Conservation (phyloP, 2,888 invertebrate genomes). For the Cerceris rybyensis region DNA sequence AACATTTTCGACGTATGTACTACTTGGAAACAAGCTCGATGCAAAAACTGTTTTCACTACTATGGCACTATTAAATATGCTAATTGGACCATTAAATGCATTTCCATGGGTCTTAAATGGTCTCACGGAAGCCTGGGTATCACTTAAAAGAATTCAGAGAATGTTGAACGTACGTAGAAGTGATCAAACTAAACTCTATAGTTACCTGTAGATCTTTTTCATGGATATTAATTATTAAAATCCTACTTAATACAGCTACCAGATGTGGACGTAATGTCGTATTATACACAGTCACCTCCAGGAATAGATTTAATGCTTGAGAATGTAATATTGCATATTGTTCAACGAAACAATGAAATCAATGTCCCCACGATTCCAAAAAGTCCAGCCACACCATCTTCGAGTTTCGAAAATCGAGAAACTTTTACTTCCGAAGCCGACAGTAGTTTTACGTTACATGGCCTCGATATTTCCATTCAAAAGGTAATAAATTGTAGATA, state of each 20-base stretch:
- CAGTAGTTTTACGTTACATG: slow-evolving; percentile 77
- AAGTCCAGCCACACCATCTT: slow-evolving; percentile 38
- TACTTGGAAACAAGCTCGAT: slow-evolving; percentile 90
- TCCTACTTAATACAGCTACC: slow-evolving; percentile 82
- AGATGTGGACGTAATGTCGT: slow-evolving; percentile 85
- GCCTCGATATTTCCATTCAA: slow-evolving; percentile 80
- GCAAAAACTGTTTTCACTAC: slow-evolving; percentile 97
- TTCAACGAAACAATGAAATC: slow-evolving; percentile 33
- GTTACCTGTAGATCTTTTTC: not conserved
- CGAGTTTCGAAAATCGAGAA: slow-evolving; percentile 59
- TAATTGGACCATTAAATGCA: slow-evolving; percentile 97
- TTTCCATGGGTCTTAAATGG: slow-evolving; percentile 99
- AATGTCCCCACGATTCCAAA: slow-evolving; percentile 19
- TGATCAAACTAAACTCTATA: not conserved
- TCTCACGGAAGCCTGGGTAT: slow-evolving; percentile 97
- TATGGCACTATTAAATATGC: slow-evolving; percentile 96
- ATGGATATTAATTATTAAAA: slow-evolving; percentile 23
- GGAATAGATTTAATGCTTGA: slow-evolving; percentile 72
- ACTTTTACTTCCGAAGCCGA: slow-evolving; percentile 70
- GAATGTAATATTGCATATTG: slow-evolving; percentile 66
- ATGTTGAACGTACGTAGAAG: slow-evolving; percentile 87
- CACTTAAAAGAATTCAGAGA: slow-evolving; percentile 92
- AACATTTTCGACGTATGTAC: slow-evolving; percentile 90
- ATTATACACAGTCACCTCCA: slow-evolving; percentile 82
- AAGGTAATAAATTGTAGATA: slow-evolving; percentile 77